Percentiles rank a stretch among this genome's conserved stretches.
These are phyloP conservation scores for Rhagoletis pomonella DNA, from an alignment of 1,140 invertebrate species.

Conservation along the genomic window DNA sequence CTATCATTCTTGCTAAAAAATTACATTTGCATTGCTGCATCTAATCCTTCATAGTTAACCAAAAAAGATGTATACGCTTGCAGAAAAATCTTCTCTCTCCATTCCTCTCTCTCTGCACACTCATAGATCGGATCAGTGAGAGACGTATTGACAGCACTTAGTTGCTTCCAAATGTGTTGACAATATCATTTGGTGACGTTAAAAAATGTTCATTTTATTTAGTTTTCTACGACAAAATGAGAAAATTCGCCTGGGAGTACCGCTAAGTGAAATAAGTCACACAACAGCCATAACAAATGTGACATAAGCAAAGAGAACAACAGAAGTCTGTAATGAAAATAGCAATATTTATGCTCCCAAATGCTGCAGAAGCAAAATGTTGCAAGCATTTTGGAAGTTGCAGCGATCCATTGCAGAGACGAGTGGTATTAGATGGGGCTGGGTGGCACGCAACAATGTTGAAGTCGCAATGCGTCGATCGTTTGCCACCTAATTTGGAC, in stretches of 20 bases:
- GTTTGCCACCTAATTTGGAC: slow-evolving; percentile 69
- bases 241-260: slow-evolving; percentile 27
- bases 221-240: slow-evolving; percentile 5
- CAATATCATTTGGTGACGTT: background rate
- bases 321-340: slow-evolving; percentile 24
- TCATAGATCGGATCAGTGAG: background rate
- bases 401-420: background rate
- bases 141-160: background rate
- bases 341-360: slow-evolving; percentile 31
- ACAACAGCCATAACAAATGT: background rate
- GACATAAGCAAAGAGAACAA: slow-evolving; percentile 22
- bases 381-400: slow-evolving; percentile 30
- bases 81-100: too few species aligned
- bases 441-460: background rate
- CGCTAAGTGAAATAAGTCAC: slow-evolving; percentile 35
- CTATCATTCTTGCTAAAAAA: too few species aligned
- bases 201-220: background rate
- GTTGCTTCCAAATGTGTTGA: background rate
- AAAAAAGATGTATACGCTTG: too few species aligned
- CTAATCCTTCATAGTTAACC: too few species aligned
- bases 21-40: too few species aligned
- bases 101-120: too few species aligned
- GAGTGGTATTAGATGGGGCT: too few species aligned
- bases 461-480: slow-evolving; percentile 36
- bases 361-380: slow-evolving; percentile 38